Evolutionary conservation across 37 sponge, comb jelly and placozoan species (phyloP).

Genomic region (Agelas oroides): DNA sequence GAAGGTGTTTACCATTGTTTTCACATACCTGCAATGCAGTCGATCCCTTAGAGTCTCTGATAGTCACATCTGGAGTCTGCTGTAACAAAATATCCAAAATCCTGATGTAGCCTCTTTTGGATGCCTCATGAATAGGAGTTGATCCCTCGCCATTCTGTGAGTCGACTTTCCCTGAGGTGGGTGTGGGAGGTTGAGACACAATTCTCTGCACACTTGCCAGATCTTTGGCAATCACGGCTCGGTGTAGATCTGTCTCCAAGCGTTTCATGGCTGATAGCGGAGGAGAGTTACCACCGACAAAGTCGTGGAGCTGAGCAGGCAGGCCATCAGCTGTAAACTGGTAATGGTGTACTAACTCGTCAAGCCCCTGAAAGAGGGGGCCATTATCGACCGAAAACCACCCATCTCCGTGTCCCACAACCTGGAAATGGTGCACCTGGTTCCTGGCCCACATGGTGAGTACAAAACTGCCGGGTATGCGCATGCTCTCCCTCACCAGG

Average conservation of each 20-base stretch:
- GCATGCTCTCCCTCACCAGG: constrained; percentile 82
- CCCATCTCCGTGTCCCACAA: constrained; percentile 85
- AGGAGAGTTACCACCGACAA: constrained; percentile 59
- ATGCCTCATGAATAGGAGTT: constrained; percentile 80
- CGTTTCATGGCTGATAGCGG: constrained; percentile 67
- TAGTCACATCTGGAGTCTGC: constrained; percentile 74
- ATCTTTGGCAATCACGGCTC: constrained; percentile 65
- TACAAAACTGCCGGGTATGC: constrained; percentile 77
- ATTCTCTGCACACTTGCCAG: constrained; percentile 27
- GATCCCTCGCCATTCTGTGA: constrained; percentile 78
- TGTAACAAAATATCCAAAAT: constrained; percentile 58
- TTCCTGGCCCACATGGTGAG: constrained; percentile 77
- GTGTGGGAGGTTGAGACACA: constrained; percentile 6
- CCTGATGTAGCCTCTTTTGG: constrained; percentile 63
- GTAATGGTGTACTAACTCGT: constrained; percentile 83
- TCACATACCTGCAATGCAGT: constrained; percentile 83
- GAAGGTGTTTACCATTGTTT: no score
- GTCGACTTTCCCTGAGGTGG: constrained; percentile 39
- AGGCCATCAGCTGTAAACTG: constrained; percentile 70
- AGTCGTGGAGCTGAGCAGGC: constrained; percentile 65
- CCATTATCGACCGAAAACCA: constrained; percentile 92
- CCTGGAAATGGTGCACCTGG: constrained; percentile 83
- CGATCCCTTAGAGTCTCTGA: constrained; percentile 81
- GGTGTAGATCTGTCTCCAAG: constrained; percentile 75
- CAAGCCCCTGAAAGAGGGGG: constrained; percentile 90